phyloP scores from a whole-genome alignment of 2,113 vertebrate species.

The Pelusios castaneus region DNA sequence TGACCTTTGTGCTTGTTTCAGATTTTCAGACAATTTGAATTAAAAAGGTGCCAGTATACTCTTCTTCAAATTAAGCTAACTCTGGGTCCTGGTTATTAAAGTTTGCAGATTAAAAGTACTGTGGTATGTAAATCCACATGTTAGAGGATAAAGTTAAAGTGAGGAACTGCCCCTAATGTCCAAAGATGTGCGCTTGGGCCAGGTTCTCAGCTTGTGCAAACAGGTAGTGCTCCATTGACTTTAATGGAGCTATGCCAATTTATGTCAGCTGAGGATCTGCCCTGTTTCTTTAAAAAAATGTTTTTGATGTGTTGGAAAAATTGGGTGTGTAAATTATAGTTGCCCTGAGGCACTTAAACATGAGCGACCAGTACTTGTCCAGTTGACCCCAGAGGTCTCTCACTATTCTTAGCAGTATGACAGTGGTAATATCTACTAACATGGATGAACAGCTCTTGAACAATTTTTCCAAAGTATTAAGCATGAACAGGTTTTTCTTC shows the following conservation, averaged over 20 bases:
- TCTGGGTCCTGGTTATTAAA: not conserved
- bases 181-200: not conserved
- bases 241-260: not conserved
- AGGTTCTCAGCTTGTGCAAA: not conserved
- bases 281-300: not conserved
- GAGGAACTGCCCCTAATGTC: not conserved
- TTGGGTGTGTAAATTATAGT: conserved; percentile 63
- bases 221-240: not conserved
- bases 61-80: conserved; percentile 13
- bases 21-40: conserved; percentile 52
- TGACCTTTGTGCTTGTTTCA: conserved; percentile 18
- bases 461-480: conserved; percentile 69
- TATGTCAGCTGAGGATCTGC: not conserved
- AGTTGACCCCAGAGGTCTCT: conserved; percentile 61
- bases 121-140: not conserved
- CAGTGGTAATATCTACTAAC: conserved; percentile 73
- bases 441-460: conserved; percentile 72
- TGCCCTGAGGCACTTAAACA: conserved; percentile 59
- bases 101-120: not conserved
- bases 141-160: not conserved
- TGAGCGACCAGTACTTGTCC: conserved; percentile 42
- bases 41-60: not conserved
- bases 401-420: conserved; percentile 71
- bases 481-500: conserved; percentile 62
- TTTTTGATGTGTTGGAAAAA: conserved; percentile 63